Base-by-base conservation (phyloP, 2,888 invertebrate genomes). In the Sinhomidia bicolor region DNA sequence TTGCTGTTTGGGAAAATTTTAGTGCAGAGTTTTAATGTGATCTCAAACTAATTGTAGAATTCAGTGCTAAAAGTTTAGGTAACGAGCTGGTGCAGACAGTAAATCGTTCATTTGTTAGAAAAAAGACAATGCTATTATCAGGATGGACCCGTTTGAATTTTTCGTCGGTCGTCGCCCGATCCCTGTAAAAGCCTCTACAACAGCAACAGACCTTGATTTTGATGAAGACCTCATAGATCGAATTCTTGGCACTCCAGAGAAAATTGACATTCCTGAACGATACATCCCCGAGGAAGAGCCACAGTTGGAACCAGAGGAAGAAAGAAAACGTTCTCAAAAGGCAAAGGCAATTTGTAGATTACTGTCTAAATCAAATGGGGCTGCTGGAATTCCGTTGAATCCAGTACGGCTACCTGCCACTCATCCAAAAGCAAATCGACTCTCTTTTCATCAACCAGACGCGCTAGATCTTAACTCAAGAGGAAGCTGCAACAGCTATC, bases 241-340 rank as follows among this genome's bases (percentile, higher is more conserved):
- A 54, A 91, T 92, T 47, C 87, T 92, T 36, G 91, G 92, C 23
- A 91, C 90, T 10, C 92, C 92, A 5, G 89, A 92, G 10, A 92
- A 92, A 83, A 92, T 92, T 17, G 85, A 90, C 47, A 92, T 92
- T 79, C 92, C 92, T 23, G 91, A 92, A 36, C 84, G 92, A 6
- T 92, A 92, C 68, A 91, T 92, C 17, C 92, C 92, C 0, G 91
- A 91, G 74, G 78, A 89, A 57, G 90, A 91, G 41, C 90, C 90
- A 26, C 85, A 88, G 14, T 65, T 90, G 57, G 88, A 88, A 20
- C 92, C 92, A 4, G 92, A 91, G 78, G 92, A 92, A 57, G 91
- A 92, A 65, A 44, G 90, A 54, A 90, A 91, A 71, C 81, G 92
- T 23, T 89, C 90, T n/a, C 90, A 90, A 68, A 92, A 92, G 74